These are phyloP conservation scores for Lacerta agilis DNA, from an alignment of 2,797 vertebrate genomes.

Conservation along the genomic window DNA sequence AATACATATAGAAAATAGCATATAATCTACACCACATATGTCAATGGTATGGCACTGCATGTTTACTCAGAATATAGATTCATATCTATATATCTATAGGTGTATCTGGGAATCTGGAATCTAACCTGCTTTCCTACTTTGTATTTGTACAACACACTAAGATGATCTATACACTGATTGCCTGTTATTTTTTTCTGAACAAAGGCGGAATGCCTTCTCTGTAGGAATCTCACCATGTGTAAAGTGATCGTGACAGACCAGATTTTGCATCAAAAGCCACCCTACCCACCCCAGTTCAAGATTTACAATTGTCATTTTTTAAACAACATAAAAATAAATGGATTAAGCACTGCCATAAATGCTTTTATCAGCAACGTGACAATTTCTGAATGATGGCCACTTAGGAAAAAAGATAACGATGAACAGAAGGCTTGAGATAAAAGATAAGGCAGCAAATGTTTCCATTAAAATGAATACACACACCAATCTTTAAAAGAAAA, in stretches of 20 bases:
- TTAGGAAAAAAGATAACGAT: background rate
- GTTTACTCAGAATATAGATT: background rate
- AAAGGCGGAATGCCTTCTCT: background rate
- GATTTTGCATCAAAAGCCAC: background rate
- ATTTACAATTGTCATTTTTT: slow-evolving; percentile 6
- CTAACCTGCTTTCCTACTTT: background rate
- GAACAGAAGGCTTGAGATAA: slow-evolving; percentile 31
- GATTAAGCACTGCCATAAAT: slow-evolving; percentile 7
- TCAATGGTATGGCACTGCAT: background rate
- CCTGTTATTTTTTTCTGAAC: background rate
- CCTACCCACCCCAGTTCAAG: background rate
- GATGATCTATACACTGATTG: background rate
- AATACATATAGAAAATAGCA: background rate
- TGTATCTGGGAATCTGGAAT: background rate
- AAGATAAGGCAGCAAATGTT: slow-evolving; percentile 26
- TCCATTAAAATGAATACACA: background rate
- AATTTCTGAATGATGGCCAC: slow-evolving; percentile 37
- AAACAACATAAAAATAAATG: slow-evolving; percentile 6
- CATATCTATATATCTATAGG: background rate
- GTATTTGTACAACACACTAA: background rate
- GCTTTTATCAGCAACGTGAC: slow-evolving; percentile 38
- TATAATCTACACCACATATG: background rate
- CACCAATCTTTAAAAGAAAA: background rate
- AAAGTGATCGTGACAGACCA: background rate
- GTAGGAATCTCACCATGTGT: background rate